Evolutionary conservation across 2,888 invertebrate species (phyloP).

Genomic region (Heteromurus nitidus): DNA sequence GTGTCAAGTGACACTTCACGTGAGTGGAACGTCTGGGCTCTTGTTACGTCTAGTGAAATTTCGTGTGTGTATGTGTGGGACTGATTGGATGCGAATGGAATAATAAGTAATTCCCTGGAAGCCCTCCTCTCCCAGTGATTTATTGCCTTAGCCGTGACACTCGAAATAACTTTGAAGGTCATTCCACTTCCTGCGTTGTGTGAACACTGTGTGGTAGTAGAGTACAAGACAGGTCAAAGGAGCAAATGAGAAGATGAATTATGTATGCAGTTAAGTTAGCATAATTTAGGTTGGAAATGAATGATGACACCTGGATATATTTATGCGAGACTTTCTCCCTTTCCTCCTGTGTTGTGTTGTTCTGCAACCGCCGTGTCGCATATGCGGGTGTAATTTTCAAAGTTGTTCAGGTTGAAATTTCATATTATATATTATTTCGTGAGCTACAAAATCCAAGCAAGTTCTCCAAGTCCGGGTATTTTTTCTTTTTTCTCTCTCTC

Average conservation of each 20-base stretch:
- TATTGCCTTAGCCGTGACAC: conserved; percentile 43
- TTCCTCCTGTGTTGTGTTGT: too few species aligned
- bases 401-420: too few species aligned
- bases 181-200: conserved; percentile 15
- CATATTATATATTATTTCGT: too few species aligned
- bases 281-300: neutral
- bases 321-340: conserved; percentile 2
- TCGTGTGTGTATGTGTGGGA: conserved; percentile 18
- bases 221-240: conserved; percentile 20
- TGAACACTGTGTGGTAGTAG: neutral
- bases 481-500: too few species aligned
- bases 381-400: too few species aligned
- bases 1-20: too few species aligned
- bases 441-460: too few species aligned
- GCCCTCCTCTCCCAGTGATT: conserved; percentile 14
- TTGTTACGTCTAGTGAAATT: too few species aligned
- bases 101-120: conserved; percentile 42
- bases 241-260: conserved; percentile 53
- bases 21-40: too few species aligned
- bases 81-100: conserved; percentile 59
- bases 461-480: too few species aligned
- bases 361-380: too few species aligned
- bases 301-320: conserved; percentile 8
- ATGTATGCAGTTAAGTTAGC: conserved; percentile 23
- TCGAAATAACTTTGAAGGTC: conserved; percentile 52